Conservation (phyloP, 2,888 invertebrate genomes). For the Sipha maydis region DNA sequence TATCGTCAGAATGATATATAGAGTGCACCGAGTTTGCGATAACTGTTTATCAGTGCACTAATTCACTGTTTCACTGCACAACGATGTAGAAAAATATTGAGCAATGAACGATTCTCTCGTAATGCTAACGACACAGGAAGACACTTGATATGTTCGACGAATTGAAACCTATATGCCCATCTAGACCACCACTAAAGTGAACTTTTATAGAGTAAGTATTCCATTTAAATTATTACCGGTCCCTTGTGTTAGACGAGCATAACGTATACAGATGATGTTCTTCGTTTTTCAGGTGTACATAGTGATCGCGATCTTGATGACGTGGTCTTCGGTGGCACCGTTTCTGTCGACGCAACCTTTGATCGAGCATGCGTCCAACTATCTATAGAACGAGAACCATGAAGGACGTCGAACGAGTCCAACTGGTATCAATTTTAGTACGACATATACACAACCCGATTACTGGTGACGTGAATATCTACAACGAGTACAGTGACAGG, state of each 20-base stretch:
- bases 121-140: too few species aligned
- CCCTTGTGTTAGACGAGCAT: neutral
- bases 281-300: neutral
- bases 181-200: too few species aligned
- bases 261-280: neutral
- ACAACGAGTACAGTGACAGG: slow-evolving; percentile 35
- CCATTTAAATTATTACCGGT: neutral
- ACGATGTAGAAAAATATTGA: too few species aligned
- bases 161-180: too few species aligned
- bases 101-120: too few species aligned
- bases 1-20: neutral
- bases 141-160: too few species aligned
- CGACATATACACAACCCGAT: neutral
- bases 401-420: neutral
- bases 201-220: too few species aligned
- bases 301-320: neutral
- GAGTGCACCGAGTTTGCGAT: neutral
- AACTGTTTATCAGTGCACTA: too few species aligned
- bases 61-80: too few species aligned
- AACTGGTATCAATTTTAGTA: slow-evolving; percentile 9
- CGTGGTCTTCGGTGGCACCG: too few species aligned
- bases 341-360: neutral
- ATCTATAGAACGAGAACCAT: neutral
- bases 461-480: neutral
- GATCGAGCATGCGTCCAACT: neutral